Evolutionary conservation across 2,888 invertebrate genomes (phyloP).

Genomic region (Lathronympha strigana): DNA sequence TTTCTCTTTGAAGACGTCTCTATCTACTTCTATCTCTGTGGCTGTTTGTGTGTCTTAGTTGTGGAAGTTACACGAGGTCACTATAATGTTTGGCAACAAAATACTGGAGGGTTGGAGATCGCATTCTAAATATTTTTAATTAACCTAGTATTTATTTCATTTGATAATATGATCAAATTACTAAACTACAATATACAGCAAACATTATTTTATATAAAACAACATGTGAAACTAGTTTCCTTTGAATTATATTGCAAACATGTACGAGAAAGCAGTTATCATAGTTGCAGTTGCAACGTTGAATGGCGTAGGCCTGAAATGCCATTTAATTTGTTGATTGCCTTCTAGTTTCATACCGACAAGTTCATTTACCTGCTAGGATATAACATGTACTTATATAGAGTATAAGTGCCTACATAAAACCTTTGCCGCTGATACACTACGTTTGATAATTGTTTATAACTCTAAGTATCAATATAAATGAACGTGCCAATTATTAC

Average conservation of each 20-base stretch:
- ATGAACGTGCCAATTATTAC: too few species aligned
- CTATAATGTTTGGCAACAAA: too few species aligned
- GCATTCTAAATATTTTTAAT: too few species aligned
- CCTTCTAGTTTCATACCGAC: conserved; percentile 9
- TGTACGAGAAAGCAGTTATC: conserved; percentile 20
- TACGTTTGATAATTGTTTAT: background rate
- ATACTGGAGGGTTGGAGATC: too few species aligned
- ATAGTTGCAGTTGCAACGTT: conserved; percentile 1
- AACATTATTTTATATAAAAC: background rate
- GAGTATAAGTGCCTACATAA: too few species aligned
- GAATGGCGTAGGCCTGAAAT: conserved; percentile 6
- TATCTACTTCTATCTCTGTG: too few species aligned
- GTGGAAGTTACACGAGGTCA: too few species aligned
- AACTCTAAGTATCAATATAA: too few species aligned
- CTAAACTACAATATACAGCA: conserved; percentile 3
- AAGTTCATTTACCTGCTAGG: conserved; percentile 15
- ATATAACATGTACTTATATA: background rate
- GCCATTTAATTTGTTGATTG: conserved; percentile 33
- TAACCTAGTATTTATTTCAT: too few species aligned
- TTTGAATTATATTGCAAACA: background rate
- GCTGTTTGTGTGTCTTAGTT: too few species aligned
- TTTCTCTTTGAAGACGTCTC: too few species aligned
- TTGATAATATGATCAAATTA: too few species aligned
- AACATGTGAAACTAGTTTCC: background rate
- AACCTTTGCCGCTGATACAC: background rate